Evolutionary conservation across 2,113 vertebrate genomes (phyloP).

Genomic region (Alosa alosa): DNA sequence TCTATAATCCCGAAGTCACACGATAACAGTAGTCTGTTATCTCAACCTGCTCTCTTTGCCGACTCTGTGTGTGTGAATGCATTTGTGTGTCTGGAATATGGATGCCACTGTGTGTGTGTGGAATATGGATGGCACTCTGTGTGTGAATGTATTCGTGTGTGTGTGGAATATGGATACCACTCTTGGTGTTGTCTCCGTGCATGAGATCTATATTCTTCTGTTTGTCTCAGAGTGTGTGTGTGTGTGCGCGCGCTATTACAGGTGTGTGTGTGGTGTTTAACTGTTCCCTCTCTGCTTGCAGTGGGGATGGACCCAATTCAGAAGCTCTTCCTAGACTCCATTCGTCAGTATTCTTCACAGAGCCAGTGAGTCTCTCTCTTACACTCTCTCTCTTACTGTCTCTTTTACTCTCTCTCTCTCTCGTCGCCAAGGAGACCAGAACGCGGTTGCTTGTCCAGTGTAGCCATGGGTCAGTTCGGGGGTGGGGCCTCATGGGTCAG

Average conservation of each 20-base stretch:
- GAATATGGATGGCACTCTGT: neutral
- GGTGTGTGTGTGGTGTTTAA: neutral
- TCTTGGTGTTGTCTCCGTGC: slow-evolving; percentile 41
- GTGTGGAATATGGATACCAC: neutral
- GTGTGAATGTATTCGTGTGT: slow-evolving; percentile 28
- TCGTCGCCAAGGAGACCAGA: no score
- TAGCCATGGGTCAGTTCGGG: no score
- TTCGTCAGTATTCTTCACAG: slow-evolving; percentile 81
- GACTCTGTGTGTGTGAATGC: neutral
- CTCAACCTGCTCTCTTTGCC: neutral
- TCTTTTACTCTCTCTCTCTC: neutral
- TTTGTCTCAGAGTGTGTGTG: neutral
- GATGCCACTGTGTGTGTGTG: neutral
- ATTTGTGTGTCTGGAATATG: neutral
- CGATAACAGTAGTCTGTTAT: slow-evolving; percentile 32
- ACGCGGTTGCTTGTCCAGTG: no score
- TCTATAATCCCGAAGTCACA: slow-evolving; percentile 1
- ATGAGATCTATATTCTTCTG: slow-evolving; percentile 36
- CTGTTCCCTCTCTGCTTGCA: slow-evolving; percentile 30
- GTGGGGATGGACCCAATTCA: slow-evolving; percentile 85
- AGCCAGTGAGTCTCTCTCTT: slow-evolving; percentile 76
- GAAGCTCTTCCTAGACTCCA: slow-evolving; percentile 91
- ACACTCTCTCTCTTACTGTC: no score
- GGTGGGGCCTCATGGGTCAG: no score
- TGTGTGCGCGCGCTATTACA: neutral